Conservation (phyloP, 2,113 vertebrate genomes). For the Neopipo cinnamomea region DNA sequence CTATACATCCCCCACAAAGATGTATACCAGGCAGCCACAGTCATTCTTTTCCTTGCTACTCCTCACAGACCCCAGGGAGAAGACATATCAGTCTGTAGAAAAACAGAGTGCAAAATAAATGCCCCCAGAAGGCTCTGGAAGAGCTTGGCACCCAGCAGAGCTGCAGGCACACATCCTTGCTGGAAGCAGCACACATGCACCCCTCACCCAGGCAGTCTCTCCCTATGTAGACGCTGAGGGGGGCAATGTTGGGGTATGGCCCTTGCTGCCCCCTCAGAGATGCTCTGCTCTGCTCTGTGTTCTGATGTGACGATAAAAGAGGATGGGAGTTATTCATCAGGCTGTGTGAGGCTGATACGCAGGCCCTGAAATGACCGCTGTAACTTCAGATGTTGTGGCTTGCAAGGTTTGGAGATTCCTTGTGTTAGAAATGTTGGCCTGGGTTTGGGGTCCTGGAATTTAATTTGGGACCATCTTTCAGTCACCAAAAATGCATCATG, state of each 20-base stretch:
- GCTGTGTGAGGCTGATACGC: not conserved
- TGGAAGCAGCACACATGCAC: not conserved
- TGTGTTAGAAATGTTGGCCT: not conserved
- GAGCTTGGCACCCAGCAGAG: not conserved
- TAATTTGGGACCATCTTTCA: not conserved
- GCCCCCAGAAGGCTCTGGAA: not conserved
- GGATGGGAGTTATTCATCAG: not conserved
- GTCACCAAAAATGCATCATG: not conserved
- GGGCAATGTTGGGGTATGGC: not conserved
- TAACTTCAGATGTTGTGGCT: not conserved
- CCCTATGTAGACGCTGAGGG: rapidly evolving
- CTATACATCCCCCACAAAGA: not conserved
- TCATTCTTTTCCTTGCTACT: not conserved
- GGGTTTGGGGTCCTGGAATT: not conserved
- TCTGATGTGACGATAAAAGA: not conserved
- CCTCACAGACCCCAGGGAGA: rapidly evolving
- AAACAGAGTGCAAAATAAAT: not conserved
- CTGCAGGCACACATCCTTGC: not conserved
- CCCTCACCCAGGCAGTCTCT: not conserved
- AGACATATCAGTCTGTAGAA: not conserved
- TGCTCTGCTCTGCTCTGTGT: not conserved
- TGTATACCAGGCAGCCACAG: not conserved
- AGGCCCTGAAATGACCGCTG: not conserved
- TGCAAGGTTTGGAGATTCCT: not conserved
- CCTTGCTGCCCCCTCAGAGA: not conserved